A percentile compares a stretch with the other conserved stretches of the same genome.
These are phyloP conservation scores for Catharus minimus DNA, from an alignment of 2,113 vertebrate genomes.

Conservation along the genomic window DNA sequence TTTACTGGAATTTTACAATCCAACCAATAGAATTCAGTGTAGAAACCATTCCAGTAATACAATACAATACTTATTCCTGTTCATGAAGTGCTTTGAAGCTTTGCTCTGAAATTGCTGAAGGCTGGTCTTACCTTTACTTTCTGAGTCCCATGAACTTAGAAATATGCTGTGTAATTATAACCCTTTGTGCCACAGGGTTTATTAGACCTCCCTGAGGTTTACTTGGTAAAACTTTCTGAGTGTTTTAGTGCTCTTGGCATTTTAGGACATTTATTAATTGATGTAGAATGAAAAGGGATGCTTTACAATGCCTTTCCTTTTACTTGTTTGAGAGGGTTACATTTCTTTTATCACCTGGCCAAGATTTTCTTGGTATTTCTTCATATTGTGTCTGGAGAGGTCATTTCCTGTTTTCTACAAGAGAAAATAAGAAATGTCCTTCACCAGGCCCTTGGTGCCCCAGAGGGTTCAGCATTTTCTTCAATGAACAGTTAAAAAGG, in stretches of 20 bases:
- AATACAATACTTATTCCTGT: not conserved
- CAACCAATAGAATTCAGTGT: not conserved
- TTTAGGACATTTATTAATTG: not conserved
- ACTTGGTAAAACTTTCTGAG: not conserved
- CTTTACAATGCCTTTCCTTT: not conserved
- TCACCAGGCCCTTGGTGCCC: not conserved
- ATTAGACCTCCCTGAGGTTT: not conserved
- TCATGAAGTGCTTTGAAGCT: not conserved
- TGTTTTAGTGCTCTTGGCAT: not conserved
- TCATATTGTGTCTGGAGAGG: not conserved
- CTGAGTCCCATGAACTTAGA: not conserved
- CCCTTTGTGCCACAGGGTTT: not conserved
- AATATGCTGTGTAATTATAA: not conserved
- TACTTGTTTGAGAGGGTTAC: not conserved
- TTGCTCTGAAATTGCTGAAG: not conserved
- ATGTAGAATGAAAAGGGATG: not conserved
- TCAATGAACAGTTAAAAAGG: conserved; percentile 31
- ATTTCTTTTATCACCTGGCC: not conserved
- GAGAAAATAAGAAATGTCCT: not conserved
- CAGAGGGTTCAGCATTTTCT: not conserved
- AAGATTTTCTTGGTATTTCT: conserved; percentile 1
- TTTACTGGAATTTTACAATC: not conserved
- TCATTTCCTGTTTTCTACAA: not conserved
- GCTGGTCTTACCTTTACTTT: not conserved
- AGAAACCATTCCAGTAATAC: not conserved